Base-by-base conservation (phyloP, 2,888 invertebrate genomes). In the Dendrolimus pini region DNA sequence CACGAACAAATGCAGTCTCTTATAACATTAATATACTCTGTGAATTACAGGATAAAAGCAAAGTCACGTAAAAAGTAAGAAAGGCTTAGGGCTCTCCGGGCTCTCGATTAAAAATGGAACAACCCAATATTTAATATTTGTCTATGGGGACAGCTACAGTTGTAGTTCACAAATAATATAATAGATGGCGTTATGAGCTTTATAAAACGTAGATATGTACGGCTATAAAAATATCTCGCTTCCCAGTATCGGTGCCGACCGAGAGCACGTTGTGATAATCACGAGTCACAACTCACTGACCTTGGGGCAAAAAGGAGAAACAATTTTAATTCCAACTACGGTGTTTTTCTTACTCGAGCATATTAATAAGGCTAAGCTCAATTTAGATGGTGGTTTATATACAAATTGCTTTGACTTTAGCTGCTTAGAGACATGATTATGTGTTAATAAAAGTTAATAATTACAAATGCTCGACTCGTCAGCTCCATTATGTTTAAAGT, bases 271-370 rank as follows among this genome's bases (percentile, higher is more conserved):
- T 77, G 78, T 78, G 81, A 82, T 85, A 79, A 85, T 80, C 80
- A 77, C 77, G 70, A 75, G 74, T 75, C 72, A 78, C 82, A 81
- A 87, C 86, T 84, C 79, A 78, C 84, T 78, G 86, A 82, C 89
- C 89, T 89, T 89, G 89, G 74, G 70, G 80, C 83, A 87, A 87
- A 86, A 86, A 85, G 78, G 81, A 82, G 85, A 82, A 82, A 83
- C 78, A 71, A 83, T 82, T 81, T 81, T 78, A 83, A 82, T 81
- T 77, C 83, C 75, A 72, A 77, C 77, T 72, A 79, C 74, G 77
- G 78, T 74, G 72, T 77, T 75, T 80, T 80, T 80, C 76, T 79
- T 75, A 70, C 71, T 75, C 61, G 70, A 76, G 79, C 78, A 84
- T 83, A 83, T 76, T 82, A 81, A 80, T 81, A 80, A 75, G 72